phyloP scores from a whole-genome alignment of 1,140 invertebrate genomes.

The Magallana ariakensis region DNA sequence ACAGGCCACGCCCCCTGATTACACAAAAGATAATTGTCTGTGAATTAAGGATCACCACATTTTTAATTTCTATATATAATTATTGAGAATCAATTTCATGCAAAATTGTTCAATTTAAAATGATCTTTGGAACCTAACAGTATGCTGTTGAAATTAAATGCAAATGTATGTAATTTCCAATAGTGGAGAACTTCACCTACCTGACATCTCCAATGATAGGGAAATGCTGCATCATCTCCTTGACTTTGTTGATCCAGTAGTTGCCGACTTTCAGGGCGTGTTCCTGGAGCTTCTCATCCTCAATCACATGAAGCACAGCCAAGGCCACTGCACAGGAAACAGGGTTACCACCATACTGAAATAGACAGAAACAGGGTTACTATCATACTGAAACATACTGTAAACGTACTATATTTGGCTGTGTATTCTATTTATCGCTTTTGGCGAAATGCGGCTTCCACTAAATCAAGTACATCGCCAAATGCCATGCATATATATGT shows the following conservation, averaged over 20 bases:
- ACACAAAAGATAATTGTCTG: background rate
- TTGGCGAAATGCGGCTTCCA: no score
- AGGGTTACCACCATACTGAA: conserved; percentile 97
- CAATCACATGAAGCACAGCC: conserved; percentile 96
- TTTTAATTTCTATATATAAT: no score
- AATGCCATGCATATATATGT: no score
- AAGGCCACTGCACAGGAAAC: conserved; percentile 97
- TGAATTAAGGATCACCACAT: no score
- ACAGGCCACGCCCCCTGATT: conserved; percentile 92
- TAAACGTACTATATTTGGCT: no score
- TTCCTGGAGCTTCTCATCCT: conserved; percentile 90
- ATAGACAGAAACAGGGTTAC: conserved; percentile 61
- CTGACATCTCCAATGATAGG: conserved; percentile 87
- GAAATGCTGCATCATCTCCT: conserved; percentile 86
- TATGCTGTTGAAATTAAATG: no score
- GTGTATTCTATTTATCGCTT: no score
- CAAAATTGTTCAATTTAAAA: no score
- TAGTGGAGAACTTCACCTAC: conserved; percentile 57
- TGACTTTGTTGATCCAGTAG: conserved; percentile 86
- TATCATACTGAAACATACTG: background rate
- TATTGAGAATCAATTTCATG: no score
- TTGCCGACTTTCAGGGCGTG: conserved; percentile 90
- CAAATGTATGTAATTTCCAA: no score
- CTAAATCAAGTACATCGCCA: no score
- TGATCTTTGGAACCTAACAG: no score